Evolutionary conservation across 1,140 invertebrate species (phyloP).

Genomic region (Diabrotica undecimpunctata): DNA sequence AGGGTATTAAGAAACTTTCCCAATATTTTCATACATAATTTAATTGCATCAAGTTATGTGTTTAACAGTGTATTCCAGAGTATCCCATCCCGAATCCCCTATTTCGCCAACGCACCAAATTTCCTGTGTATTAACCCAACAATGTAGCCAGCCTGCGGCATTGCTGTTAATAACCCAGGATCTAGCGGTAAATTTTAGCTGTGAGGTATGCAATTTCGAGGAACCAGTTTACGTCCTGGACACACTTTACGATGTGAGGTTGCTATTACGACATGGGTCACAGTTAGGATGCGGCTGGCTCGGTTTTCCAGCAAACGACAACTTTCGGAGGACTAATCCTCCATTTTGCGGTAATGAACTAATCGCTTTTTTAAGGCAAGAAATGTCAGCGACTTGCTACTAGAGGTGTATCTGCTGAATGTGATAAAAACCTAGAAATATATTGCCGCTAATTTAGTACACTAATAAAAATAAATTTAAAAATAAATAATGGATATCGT

Average conservation of each 20-base stretch:
- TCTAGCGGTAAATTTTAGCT: conserved; percentile 21
- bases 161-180: conserved; percentile 17
- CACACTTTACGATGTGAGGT: no score
- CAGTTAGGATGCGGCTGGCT: conserved; percentile 4
- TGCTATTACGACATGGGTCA: conserved; percentile 9
- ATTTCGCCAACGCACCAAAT: conserved; percentile 10
- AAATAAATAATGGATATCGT: no score
- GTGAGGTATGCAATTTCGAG: conserved; percentile 22
- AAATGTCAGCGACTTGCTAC: no score
- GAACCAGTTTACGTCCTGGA: conserved; percentile 3
- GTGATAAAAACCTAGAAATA: no score
- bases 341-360: conserved; percentile 1
- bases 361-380: background rate
- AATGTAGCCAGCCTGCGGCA: conserved; percentile 10
- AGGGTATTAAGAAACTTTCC: no score
- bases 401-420: no score
- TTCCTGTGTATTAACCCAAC: conserved; percentile 17
- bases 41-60: no score
- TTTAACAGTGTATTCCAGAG: background rate
- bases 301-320: background rate
- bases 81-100: background rate
- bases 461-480: no score
- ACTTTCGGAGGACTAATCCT: conserved; percentile 16
- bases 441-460: no score
- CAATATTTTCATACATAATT: no score